Evolutionary conservation across 2,888 invertebrate genomes (phyloP).

Genomic region (Stenoptilia bipunctidactyla): DNA sequence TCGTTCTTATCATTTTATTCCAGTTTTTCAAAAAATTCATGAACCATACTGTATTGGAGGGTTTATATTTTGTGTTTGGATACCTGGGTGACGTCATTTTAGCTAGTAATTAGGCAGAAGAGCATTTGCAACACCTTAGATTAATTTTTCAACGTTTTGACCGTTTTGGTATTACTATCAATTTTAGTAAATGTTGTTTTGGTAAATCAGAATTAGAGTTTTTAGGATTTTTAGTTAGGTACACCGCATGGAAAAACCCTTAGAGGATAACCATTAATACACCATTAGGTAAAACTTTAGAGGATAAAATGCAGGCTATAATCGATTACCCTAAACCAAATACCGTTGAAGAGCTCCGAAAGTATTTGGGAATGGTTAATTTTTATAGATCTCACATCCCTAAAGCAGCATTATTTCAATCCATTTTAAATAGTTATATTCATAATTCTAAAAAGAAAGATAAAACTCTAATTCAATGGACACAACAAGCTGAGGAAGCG

Average conservation of each 20-base stretch:
- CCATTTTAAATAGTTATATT: slow-evolving; percentile 9
- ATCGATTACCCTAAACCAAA: slow-evolving; percentile 1
- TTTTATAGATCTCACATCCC: slow-evolving; percentile 10
- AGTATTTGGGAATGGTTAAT: slow-evolving; percentile 5
- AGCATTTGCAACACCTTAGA: not conserved
- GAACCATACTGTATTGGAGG: slow-evolving; percentile 1
- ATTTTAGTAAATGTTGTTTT: not conserved
- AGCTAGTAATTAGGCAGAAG: not conserved
- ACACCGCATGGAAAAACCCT: too few relatives aligned
- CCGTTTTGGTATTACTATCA: not conserved
- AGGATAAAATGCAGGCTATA: not conserved
- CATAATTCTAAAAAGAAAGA: slow-evolving; percentile 16
- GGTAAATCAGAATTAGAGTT: not conserved
- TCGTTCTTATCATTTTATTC: too few relatives aligned
- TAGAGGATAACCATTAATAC: too few relatives aligned
- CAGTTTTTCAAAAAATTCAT: slow-evolving; percentile 5
- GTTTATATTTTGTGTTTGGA: not conserved
- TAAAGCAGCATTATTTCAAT: slow-evolving; percentile 4
- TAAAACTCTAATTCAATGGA: slow-evolving; percentile 16
- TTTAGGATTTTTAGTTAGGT: slow-evolving; percentile 1
- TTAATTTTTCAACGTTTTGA: not conserved
- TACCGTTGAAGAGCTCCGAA: slow-evolving; percentile 1
- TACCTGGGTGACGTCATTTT: not conserved
- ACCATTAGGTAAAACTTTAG: not conserved
- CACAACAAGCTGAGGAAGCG: slow-evolving; percentile 8